Base-by-base conservation (phyloP, 2,797 vertebrate genomes). In the Prionace glauca region DNA sequence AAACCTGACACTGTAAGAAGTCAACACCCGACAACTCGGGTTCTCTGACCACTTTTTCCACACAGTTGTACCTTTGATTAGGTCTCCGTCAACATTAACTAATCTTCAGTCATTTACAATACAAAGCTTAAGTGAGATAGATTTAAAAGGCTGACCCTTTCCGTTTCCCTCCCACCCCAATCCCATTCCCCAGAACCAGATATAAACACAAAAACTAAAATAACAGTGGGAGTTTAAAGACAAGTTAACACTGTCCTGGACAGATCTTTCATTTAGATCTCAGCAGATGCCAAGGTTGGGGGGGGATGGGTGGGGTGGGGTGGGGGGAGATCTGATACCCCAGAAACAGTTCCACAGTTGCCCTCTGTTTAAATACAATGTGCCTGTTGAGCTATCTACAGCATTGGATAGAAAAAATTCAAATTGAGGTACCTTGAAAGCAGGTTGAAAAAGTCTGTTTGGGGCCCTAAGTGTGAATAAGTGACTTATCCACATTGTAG, bases 321-420 rank as follows among this genome's bases (percentile, higher is more conserved):
- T 4, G 50, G 50, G 50, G 5, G 50, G 50, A 56, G 20, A n/a
- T 69, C n/a, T 24, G n/a, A 69, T 67, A 92, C 9, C 90, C 18
- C n/a, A 92, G 62, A 41, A 67, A 41, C 65, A 69, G 90, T 69
- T 92, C 90, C 36, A 3, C 65, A 69, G 90, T 69, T 92, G 36
- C 90, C n/a, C 90, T 92, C 90, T 69, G 90, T n/a, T 69, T 69
- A 69, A 92, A 92, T 92, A 69, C 90, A 92, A 92, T 69, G 90
- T 92, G 90, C 90, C 90, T 92, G 90, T 92, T 92, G 90, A 92
- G 90, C 90, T 69, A 92, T 92, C 90, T 92, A 92, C 90, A 92
- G 65, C 90, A 92, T 92, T 92, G 90, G 36, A 92, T 92, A 92
- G 65, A 92, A 92, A 92, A 92, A 69, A 11, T 92, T 92, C 90